Conservation (phyloP, 2,113 vertebrate genomes). For the Salvelinus alpinus region DNA sequence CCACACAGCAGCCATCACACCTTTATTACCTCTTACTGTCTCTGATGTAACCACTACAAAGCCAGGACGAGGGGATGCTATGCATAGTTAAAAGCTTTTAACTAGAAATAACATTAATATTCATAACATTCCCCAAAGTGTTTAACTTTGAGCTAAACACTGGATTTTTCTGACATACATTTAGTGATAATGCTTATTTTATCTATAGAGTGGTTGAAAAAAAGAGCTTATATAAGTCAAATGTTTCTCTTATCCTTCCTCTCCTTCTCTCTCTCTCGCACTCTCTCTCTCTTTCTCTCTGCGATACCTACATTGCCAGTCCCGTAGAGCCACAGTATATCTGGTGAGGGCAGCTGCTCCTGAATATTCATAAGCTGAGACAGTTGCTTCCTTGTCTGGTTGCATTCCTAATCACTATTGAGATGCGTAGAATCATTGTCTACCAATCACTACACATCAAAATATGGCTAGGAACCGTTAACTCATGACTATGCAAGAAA, state of each 20-base stretch:
- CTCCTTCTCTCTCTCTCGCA: background rate
- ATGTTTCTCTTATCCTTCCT: too few relatives aligned
- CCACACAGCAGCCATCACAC: conserved; percentile 42
- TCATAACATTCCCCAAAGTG: too few relatives aligned
- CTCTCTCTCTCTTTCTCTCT: conserved; percentile 22
- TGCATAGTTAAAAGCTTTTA: too few relatives aligned
- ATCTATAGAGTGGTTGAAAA: too few relatives aligned
- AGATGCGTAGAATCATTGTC: conserved; percentile 54
- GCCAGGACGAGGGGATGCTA: too few relatives aligned
- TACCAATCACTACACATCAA: conserved; percentile 43
- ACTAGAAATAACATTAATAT: too few relatives aligned
- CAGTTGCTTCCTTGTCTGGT: conserved; percentile 65
- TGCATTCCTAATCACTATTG: conserved; percentile 57
- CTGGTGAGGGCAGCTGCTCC: conserved; percentile 58
- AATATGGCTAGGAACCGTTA: conserved; percentile 17
- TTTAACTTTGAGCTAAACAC: too few relatives aligned
- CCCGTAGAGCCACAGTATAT: conserved; percentile 30
- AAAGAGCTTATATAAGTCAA: too few relatives aligned
- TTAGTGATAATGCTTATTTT: too few relatives aligned
- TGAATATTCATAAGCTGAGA: conserved; percentile 71
- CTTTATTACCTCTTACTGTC: background rate
- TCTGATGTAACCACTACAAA: conserved; percentile 2
- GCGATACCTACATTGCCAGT: conserved; percentile 35
- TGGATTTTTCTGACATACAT: too few relatives aligned
- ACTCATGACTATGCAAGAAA: conserved; percentile 10